Evolutionary conservation across 2,113 vertebrate genomes (phyloP).

Genomic region (Gallinago paraguaiae): DNA sequence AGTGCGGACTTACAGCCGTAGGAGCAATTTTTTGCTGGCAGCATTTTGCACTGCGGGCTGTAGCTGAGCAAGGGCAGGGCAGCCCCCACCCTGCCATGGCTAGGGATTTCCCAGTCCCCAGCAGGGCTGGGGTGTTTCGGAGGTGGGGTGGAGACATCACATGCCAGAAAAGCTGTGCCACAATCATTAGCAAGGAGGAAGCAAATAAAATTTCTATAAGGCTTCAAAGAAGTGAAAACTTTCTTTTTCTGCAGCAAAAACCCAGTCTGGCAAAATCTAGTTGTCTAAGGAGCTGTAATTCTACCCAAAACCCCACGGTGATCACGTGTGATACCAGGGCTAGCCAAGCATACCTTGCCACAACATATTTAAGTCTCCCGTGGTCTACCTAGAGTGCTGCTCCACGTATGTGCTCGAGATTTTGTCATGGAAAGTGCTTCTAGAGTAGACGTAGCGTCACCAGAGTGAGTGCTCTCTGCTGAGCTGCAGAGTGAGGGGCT

Average conservation of each 20-base stretch:
- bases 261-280: not conserved
- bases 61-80: not conserved
- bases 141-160: not conserved
- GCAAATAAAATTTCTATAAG: not conserved
- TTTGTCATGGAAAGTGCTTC: not conserved
- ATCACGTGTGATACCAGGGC: not conserved
- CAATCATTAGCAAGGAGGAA: slow-evolving; percentile 9
- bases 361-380: accelerated
- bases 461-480: not conserved
- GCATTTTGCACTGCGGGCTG: not conserved
- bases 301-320: not conserved
- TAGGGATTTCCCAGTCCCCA: not conserved
- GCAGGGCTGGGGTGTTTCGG: not conserved
- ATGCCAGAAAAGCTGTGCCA: not conserved
- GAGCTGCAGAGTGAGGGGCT: not conserved
- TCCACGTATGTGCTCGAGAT: not conserved
- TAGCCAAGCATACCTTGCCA: not conserved
- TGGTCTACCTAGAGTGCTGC: not conserved
- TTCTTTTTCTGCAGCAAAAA: not conserved
- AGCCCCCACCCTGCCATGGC: not conserved
- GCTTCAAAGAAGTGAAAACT: not conserved
- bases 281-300: not conserved
- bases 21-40: not conserved
- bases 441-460: not conserved
- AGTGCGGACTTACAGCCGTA: not conserved